Conservation (phyloP, 2,113 vertebrate genomes). For the Lota lota region DNA sequence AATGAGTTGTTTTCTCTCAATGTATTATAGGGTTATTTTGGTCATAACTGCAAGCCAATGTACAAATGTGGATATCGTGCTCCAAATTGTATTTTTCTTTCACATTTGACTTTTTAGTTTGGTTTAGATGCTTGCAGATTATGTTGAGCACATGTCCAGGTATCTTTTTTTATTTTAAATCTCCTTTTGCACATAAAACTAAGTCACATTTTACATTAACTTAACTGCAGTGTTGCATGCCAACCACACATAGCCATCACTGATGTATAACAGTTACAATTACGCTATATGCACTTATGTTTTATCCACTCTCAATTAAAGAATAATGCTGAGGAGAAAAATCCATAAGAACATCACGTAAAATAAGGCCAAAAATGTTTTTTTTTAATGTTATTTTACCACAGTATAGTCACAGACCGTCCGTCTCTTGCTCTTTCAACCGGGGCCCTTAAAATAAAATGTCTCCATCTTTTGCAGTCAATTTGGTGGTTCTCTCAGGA, state of each 20-base stretch:
- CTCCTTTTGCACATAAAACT: conserved; percentile 14
- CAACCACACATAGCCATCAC: neutral
- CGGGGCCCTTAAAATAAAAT: conserved; percentile 29
- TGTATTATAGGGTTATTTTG: neutral
- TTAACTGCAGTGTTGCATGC: neutral
- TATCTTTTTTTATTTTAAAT: conserved; percentile 5
- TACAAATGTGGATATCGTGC: no score
- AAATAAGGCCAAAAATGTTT: conserved; percentile 36
- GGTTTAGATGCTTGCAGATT: neutral
- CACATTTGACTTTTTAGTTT: conserved; percentile 1
- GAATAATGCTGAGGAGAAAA: no score
- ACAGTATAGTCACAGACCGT: conserved; percentile 42
- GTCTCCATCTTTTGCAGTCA: conserved; percentile 36
- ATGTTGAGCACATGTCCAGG: neutral
- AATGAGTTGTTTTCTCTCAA: neutral
- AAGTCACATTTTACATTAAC: conserved; percentile 46
- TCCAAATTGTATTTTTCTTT: neutral
- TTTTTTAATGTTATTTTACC: conserved; percentile 13
- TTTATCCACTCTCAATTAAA: no score
- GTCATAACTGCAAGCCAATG: neutral
- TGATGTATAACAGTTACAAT: no score
- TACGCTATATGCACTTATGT: no score
- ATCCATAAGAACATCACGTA: conserved; percentile 35
- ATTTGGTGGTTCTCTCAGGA: conserved; percentile 44
- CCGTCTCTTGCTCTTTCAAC: conserved; percentile 36